Conservation (phyloP, 35 echinoderm and acorn worm genomes). For the Patiria miniata region DNA sequence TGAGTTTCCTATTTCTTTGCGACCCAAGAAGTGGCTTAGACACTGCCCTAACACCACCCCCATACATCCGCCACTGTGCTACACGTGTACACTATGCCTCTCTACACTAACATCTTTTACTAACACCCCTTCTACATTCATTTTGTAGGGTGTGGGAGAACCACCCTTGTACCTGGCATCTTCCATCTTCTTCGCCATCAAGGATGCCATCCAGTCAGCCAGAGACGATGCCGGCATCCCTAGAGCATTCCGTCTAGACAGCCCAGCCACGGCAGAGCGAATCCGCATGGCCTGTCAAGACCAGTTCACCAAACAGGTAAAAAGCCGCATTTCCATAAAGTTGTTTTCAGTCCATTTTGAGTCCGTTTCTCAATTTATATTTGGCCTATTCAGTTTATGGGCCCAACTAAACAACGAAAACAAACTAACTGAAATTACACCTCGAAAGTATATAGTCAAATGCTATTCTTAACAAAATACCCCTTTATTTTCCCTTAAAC, state of each 20-base stretch:
- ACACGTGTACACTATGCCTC: too few species aligned
- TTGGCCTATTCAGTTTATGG: background rate
- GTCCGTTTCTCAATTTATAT: background rate
- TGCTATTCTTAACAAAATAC: background rate
- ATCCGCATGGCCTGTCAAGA: slow-evolving; percentile 83
- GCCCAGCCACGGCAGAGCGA: slow-evolving; percentile 71
- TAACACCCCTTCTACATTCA: too few species aligned
- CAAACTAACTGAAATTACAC: background rate
- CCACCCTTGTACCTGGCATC: slow-evolving; percentile 53
- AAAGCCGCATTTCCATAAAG: too few species aligned
- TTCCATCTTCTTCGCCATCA: slow-evolving; percentile 85
- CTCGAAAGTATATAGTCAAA: background rate
- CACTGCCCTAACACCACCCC: too few species aligned
- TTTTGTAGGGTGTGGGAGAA: slow-evolving; percentile 51
- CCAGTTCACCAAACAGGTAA: slow-evolving; percentile 74
- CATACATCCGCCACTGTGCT: too few species aligned
- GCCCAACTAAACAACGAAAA: background rate
- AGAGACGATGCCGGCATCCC: slow-evolving; percentile 59
- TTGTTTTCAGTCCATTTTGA: background rate
- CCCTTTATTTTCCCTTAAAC: background rate
- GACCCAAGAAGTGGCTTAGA: too few species aligned
- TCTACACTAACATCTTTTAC: too few species aligned
- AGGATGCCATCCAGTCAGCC: slow-evolving; percentile 79
- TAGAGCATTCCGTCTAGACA: slow-evolving; percentile 58
- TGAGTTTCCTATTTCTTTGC: too few species aligned